Evolutionary conservation across 2,797 vertebrate genomes (phyloP).

Genomic region (Simalia tracyae): DNA sequence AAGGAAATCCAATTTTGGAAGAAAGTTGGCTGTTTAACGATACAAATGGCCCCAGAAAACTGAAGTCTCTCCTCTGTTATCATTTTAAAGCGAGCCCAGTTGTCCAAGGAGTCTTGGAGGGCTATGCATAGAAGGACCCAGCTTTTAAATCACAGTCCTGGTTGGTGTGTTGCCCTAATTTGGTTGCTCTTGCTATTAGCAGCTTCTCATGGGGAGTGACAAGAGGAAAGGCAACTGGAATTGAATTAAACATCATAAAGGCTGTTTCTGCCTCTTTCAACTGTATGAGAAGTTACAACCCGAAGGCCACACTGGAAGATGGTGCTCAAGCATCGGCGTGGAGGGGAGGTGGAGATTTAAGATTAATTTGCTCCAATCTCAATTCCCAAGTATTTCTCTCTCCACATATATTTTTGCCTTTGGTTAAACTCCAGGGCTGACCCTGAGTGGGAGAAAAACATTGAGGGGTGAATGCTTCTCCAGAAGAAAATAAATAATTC

Average conservation of each 20-base stretch:
- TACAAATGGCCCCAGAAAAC: neutral
- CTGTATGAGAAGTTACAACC: neutral
- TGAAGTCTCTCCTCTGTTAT: neutral
- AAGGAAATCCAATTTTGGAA: neutral
- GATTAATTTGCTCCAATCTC: neutral
- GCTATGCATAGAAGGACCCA: neutral
- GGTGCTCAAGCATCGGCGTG: no score
- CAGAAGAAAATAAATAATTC: neutral
- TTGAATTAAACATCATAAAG: neutral
- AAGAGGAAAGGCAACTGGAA: neutral
- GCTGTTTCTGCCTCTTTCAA: neutral
- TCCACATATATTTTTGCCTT: neutral
- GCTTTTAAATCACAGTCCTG: neutral
- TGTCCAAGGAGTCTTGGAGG: neutral
- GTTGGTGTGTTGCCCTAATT: neutral
- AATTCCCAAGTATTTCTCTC: neutral
- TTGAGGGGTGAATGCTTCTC: neutral
- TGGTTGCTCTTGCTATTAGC: neutral
- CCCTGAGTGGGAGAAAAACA: neutral
- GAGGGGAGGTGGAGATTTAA: neutral
- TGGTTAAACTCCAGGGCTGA: neutral
- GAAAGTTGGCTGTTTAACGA: neutral
- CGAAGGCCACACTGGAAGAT: neutral
- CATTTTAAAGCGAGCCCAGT: neutral
- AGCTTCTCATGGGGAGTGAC: neutral